Conservation (phyloP, 1,140 invertebrate species). For the Drosophila prosaltans region DNA sequence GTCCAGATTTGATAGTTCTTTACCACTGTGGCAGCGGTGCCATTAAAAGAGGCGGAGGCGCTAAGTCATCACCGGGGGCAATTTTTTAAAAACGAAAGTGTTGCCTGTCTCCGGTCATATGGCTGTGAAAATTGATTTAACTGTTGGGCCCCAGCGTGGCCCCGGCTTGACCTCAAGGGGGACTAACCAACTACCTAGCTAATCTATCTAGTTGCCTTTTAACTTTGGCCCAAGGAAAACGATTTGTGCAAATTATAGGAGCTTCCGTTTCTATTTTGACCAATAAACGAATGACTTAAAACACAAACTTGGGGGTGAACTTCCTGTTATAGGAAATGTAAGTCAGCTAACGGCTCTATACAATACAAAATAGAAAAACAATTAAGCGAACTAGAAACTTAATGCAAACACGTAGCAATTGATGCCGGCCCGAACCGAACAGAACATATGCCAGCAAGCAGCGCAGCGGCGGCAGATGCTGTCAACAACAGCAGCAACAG, state of each 20-base stretch:
- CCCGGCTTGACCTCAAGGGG: conserved; percentile 35
- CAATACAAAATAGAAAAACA: conserved; percentile 63
- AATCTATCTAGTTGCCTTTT: conserved; percentile 34
- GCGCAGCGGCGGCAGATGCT: conserved; percentile 15
- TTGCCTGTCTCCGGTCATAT: conserved; percentile 4
- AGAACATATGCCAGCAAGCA: conserved; percentile 36
- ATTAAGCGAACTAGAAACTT: conserved; percentile 57
- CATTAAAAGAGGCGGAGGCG: conserved; percentile 44
- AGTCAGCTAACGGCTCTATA: conserved; percentile 64
- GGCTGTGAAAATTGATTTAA: conserved; percentile 62
- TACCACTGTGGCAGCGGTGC: conserved; percentile 27
- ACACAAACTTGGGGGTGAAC: conserved; percentile 64
- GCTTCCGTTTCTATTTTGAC: conserved; percentile 63
- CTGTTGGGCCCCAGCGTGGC: conserved; percentile 10
- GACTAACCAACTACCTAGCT: neutral
- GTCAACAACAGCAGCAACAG: conserved; percentile 10
- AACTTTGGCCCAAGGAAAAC: conserved; percentile 40
- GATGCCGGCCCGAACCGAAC: conserved; percentile 39
- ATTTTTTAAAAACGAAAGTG: conserved; percentile 64
- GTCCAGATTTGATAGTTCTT: neutral
- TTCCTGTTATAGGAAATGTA: conserved; percentile 41
- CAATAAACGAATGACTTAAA: conserved; percentile 66
- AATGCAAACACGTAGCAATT: conserved; percentile 61
- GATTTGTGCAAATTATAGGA: conserved; percentile 33
- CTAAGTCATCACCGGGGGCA: conserved; percentile 59